Conservation (phyloP, 2,797 vertebrate genomes). For the Bucorvus abyssinicus region DNA sequence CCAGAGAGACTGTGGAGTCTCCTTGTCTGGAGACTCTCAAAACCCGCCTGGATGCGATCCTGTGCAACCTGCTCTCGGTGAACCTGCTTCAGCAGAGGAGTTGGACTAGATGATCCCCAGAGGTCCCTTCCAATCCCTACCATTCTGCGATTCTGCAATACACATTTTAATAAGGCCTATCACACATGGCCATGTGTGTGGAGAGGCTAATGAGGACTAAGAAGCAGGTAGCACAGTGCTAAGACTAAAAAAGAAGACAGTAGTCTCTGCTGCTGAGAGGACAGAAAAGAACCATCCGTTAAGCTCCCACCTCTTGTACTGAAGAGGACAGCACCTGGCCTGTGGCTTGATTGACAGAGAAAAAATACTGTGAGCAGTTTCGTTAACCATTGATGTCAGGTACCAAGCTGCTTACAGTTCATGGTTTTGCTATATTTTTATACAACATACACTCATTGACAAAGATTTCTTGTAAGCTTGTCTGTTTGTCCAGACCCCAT, state of each 20-base stretch:
- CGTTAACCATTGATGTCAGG: background rate
- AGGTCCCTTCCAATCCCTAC: too few species aligned
- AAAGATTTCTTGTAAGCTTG: background rate
- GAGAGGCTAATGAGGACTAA: background rate
- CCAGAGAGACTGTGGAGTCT: too few species aligned
- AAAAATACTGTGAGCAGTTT: background rate
- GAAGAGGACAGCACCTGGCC: background rate
- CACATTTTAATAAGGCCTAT: background rate
- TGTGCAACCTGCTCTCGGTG: too few species aligned
- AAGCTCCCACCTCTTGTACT: background rate
- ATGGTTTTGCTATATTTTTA: background rate
- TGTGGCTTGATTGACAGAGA: background rate
- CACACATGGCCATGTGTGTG: background rate
- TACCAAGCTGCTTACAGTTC: background rate
- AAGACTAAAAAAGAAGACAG: background rate
- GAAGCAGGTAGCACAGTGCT: background rate
- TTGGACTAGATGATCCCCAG: too few species aligned
- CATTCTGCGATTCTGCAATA: too few species aligned
- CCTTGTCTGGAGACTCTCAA: too few species aligned
- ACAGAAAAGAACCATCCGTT: background rate
- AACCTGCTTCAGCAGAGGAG: too few species aligned
- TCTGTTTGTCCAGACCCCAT: background rate
- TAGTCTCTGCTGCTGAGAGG: background rate
- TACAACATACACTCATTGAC: too few species aligned
- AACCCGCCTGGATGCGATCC: too few species aligned